Conservation (phyloP, 2,797 vertebrate genomes). For the Pygocentrus nattereri region DNA sequence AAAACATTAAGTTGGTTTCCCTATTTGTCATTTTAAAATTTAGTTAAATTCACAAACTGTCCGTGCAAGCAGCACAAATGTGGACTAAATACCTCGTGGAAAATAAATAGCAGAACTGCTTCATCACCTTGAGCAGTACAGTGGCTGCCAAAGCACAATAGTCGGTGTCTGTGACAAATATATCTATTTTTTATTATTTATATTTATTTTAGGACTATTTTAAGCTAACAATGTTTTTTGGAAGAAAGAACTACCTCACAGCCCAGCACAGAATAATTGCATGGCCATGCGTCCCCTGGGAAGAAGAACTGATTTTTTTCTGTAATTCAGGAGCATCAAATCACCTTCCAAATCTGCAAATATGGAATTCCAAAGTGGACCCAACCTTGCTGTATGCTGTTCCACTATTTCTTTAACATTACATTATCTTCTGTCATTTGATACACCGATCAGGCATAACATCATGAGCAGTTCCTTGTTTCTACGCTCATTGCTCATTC, state of each 20-base stretch:
- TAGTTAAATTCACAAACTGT: constrained; percentile 12
- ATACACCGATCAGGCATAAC: no score
- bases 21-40: neutral
- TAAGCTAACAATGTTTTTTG: no score
- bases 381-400: neutral
- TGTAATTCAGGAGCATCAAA: neutral
- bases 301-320: neutral
- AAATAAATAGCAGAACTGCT: neutral
- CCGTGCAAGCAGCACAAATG: constrained; percentile 2
- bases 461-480: no score
- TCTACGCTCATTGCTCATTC: no score
- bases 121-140: neutral
- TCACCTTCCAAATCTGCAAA: neutral
- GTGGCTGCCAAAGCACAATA: neutral
- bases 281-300: no score
- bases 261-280: no score
- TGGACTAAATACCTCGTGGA: constrained; percentile 4
- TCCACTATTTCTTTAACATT: neutral
- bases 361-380: neutral
- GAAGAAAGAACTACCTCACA: no score
- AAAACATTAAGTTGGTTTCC: neutral
- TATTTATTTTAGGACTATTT: neutral
- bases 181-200: no score
- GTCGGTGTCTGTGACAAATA: neutral
- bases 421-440: neutral